Evolutionary conservation across 2,888 invertebrate genomes (phyloP), one percentile per base, ranked within the genome.

Genomic region (Drosophila anomelani): DNA sequence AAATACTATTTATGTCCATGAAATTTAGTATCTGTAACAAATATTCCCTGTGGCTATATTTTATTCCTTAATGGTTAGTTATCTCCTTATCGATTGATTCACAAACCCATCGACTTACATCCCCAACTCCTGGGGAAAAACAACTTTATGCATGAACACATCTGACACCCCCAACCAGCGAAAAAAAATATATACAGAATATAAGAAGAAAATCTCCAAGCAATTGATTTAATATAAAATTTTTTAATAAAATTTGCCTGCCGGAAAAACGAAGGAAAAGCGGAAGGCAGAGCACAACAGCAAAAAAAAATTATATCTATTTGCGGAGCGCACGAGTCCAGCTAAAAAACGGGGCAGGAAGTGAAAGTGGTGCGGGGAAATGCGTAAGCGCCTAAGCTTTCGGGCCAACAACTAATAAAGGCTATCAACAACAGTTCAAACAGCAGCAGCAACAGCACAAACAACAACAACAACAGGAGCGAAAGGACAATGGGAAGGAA

Each of bases 381-480:
- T 78, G 82, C 76, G 82, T 85, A 88, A 76, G 84, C 78, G 85
- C 76, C 77, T 85, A 89, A 87, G 89, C 85, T 80, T 75, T 69
- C 51, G 71, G 78, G 77, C 81, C 83, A 82, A 85, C 85, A 86
- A 89, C 90, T 88, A 90, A 88, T 89, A 89, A 90, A 82, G 86
- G 80, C 80, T 86, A 89, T 89, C 89, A 89, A 85, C 88, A 89
- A 87, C 85, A 85, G 88, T 87, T 89, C 85, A 89, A 85, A 87
- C 87, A 85, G 67, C 84, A 59, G 53, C 76, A 68, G 44, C 49
- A 71, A 47, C 59, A 66, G 53, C 76, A 81, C 73, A 69, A 75
- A 75, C 75, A 77, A 81, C 69, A 51, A 23, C 61, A 36, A 20
- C 20, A 20, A 1, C 20, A 20, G 10, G 46, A 70, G 10, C 51